Evolutionary conservation across 2,797 vertebrate genomes (phyloP).

Genomic region (Hydrophis major): DNA sequence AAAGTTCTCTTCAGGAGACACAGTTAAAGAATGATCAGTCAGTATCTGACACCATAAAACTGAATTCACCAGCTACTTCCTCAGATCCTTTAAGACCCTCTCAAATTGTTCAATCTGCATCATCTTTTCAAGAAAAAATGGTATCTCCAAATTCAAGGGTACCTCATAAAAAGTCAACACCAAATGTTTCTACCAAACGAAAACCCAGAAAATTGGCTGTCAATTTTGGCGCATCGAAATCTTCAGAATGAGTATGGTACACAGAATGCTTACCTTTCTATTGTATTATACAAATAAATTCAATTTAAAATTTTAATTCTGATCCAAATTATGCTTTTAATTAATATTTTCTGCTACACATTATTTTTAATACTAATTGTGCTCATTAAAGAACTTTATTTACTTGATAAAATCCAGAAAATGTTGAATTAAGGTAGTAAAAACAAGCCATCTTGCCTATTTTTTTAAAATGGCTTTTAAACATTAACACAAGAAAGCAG

Average conservation of each 20-base stretch:
- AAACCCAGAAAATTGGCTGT: slow-evolving; percentile 93
- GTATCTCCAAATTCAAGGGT: slow-evolving; percentile 54
- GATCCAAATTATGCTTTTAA: slow-evolving; percentile 56
- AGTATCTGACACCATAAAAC: slow-evolving; percentile 51
- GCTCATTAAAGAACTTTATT: slow-evolving; percentile 38
- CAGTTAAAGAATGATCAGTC: slow-evolving; percentile 67
- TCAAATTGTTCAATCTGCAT: slow-evolving; percentile 62
- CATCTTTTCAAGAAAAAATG: slow-evolving; percentile 64
- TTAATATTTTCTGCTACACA: slow-evolving; percentile 59
- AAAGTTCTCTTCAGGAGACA: slow-evolving; percentile 73
- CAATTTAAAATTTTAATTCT: slow-evolving; percentile 62
- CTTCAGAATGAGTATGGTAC: slow-evolving; percentile 73
- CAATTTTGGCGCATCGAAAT: slow-evolving; percentile 89
- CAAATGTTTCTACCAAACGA: slow-evolving; percentile 85
- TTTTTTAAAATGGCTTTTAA: slow-evolving; percentile 55
- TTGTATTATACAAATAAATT: slow-evolving; percentile 58
- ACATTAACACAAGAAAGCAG: slow-evolving; percentile 47
- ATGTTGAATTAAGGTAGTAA: slow-evolving; percentile 51
- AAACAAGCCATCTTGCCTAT: slow-evolving; percentile 53
- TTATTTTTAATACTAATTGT: slow-evolving; percentile 51
- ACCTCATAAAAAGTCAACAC: slow-evolving; percentile 69
- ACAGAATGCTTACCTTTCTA: slow-evolving; percentile 58
- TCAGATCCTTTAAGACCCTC: slow-evolving; percentile 58
- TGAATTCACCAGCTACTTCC: slow-evolving; percentile 60
- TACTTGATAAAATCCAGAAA: slow-evolving; percentile 48